Conservation (phyloP, 1,140 invertebrate genomes). For the Heliconius hewitsoni region DNA sequence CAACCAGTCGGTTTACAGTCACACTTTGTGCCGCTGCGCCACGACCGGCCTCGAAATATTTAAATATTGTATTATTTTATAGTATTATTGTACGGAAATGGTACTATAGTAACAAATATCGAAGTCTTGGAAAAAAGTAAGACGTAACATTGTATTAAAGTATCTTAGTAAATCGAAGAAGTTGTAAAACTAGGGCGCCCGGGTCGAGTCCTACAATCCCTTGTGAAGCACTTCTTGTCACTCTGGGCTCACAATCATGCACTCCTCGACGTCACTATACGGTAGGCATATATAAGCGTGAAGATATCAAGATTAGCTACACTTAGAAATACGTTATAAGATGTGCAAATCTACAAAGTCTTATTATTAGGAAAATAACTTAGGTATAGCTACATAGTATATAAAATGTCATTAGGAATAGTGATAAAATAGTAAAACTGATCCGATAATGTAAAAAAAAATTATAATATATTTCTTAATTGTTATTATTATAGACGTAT, state of each 20-base stretch:
- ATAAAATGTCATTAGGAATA: too few relatives aligned
- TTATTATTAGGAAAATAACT: not conserved
- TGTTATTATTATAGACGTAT: not conserved
- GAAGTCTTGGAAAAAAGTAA: not conserved
- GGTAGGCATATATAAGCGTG: slow-evolving; percentile 16
- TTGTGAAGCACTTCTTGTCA: slow-evolving; percentile 41
- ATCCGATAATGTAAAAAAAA: too few relatives aligned
- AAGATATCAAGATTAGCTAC: not conserved
- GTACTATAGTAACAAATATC: not conserved
- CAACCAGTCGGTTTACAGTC: too few relatives aligned
- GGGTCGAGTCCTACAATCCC: slow-evolving; percentile 57
- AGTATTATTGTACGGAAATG: not conserved
- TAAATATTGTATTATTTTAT: too few relatives aligned
- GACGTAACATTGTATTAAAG: slow-evolving; percentile 12
- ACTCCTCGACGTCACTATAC: slow-evolving; percentile 30
- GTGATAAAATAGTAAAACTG: too few relatives aligned
- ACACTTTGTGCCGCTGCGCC: too few relatives aligned
- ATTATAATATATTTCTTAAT: too few relatives aligned
- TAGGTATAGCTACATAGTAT: too few relatives aligned
- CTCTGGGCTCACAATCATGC: slow-evolving; percentile 34
- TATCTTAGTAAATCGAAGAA: slow-evolving; percentile 48
- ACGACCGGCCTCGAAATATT: too few relatives aligned
- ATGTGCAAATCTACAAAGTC: not conserved
- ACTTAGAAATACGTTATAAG: not conserved
- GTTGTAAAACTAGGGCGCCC: slow-evolving; percentile 49